These are phyloP conservation scores for Eclectus roratus DNA, from an alignment of 2,113 vertebrate genomes.

Conservation along the genomic window DNA sequence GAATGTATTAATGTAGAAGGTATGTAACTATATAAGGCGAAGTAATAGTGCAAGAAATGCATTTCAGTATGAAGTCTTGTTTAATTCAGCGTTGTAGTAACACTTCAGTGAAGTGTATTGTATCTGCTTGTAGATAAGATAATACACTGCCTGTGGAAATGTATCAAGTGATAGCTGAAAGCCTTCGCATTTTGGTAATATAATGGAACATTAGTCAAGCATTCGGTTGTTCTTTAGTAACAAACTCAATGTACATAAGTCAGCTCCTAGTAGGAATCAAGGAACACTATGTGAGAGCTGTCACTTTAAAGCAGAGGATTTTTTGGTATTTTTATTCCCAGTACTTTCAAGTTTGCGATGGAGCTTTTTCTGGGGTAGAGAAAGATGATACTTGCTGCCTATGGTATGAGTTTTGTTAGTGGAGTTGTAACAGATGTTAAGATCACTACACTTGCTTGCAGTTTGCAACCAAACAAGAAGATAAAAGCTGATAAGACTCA, in stretches of 20 bases:
- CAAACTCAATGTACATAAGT: not conserved
- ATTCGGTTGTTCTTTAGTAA: not conserved
- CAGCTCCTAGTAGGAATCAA: not conserved
- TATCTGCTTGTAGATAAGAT: not conserved
- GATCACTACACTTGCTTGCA: slow-evolving; percentile 49
- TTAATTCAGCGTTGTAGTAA: not conserved
- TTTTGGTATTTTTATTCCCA: not conserved
- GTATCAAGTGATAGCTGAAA: not conserved
- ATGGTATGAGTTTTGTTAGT: not conserved
- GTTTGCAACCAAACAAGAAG: slow-evolving; percentile 11
- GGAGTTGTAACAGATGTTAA: slow-evolving; percentile 4
- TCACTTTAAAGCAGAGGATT: not conserved
- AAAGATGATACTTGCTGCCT: not conserved
- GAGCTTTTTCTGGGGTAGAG: slow-evolving; percentile 17
- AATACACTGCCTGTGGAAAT: not conserved
- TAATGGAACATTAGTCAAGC: not conserved
- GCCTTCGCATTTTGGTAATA: slow-evolving; percentile 19
- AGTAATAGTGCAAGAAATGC: not conserved
- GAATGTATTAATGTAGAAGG: not conserved
- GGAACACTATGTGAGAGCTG: not conserved
- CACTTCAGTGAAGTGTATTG: not conserved
- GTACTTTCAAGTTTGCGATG: not conserved
- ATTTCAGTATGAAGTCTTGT: not conserved
- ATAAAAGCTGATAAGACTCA: not conserved
- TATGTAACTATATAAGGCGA: not conserved